Evolutionary conservation across 2,797 vertebrate genomes (phyloP).

Genomic region (Mycteria americana): DNA sequence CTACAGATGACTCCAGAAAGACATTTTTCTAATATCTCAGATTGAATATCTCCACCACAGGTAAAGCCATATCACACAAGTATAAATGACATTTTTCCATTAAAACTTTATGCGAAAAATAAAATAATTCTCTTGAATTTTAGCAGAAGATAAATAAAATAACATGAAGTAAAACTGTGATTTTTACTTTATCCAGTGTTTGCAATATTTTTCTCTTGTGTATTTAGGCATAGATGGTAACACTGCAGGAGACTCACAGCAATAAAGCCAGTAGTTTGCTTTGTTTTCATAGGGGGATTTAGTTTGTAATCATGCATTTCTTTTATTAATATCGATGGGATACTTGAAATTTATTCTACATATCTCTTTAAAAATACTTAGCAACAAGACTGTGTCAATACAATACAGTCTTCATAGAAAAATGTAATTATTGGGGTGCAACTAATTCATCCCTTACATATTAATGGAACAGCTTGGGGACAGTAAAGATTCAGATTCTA

Average conservation of each 20-base stretch:
- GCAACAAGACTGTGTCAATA: neutral
- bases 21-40: neutral
- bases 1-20: neutral
- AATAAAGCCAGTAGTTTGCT: neutral
- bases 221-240: neutral
- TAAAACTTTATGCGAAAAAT: neutral
- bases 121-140: neutral
- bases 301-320: neutral
- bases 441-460: neutral
- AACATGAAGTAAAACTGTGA: neutral
- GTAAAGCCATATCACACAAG: neutral
- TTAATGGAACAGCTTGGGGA: neutral
- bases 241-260: neutral
- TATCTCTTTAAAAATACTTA: neutral
- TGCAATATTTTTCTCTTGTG: neutral
- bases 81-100: neutral
- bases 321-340: neutral
- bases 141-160: neutral
- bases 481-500: neutral
- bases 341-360: neutral
- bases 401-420: neutral
- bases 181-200: conserved; percentile 11
- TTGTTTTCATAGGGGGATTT: conserved; percentile 11
- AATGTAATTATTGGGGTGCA: neutral
- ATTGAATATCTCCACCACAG: neutral